Percentiles rank a stretch among this genome's conserved stretches.
Evolutionary conservation across 2,113 vertebrate species (phyloP).

Genomic region (Polypterus senegalus): DNA sequence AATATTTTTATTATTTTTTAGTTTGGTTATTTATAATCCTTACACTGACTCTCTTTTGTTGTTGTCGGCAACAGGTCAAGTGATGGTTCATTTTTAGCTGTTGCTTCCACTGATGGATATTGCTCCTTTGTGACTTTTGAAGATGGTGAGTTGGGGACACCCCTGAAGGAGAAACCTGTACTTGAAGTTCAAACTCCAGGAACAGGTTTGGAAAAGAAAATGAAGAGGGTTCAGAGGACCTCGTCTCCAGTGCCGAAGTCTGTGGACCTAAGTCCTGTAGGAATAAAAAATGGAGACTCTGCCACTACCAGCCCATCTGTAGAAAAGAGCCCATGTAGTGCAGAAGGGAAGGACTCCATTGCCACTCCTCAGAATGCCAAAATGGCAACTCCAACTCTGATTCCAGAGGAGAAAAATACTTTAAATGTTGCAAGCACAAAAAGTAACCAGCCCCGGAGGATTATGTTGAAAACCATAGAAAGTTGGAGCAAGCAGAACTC

Average conservation of each 20-base stretch:
- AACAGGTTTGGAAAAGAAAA: slow-evolving; percentile 63
- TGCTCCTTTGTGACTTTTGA: slow-evolving; percentile 90
- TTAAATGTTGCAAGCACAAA: slow-evolving; percentile 36
- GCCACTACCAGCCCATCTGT: slow-evolving; percentile 31
- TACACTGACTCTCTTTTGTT: not conserved
- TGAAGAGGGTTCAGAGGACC: slow-evolving; percentile 48
- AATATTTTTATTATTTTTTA: not conserved
- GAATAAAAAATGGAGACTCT: slow-evolving; percentile 27
- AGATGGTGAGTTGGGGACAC: slow-evolving; percentile 69
- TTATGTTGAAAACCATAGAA: slow-evolving; percentile 79
- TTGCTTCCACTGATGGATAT: slow-evolving; percentile 93
- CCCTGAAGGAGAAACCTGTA: slow-evolving; percentile 71
- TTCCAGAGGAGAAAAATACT: slow-evolving; percentile 52
- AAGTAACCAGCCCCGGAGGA: slow-evolving; percentile 60
- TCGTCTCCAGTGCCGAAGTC: slow-evolving; percentile 31
- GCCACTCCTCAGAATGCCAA: slow-evolving; percentile 15
- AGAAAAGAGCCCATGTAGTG: not conserved
- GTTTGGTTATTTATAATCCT: not conserved
- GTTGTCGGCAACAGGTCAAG: slow-evolving; percentile 56
- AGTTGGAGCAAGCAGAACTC: slow-evolving; percentile 66
- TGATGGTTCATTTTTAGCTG: slow-evolving; percentile 80
- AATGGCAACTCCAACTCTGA: slow-evolving; percentile 11
- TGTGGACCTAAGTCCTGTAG: slow-evolving; percentile 28
- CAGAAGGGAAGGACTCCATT: slow-evolving; percentile 28
- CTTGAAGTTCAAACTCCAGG: slow-evolving; percentile 47